Evolutionary conservation across 2,113 vertebrate genomes (phyloP), one percentile per base, ranked within the genome.

Genomic region (Tenebrosternarchus preto): DNA sequence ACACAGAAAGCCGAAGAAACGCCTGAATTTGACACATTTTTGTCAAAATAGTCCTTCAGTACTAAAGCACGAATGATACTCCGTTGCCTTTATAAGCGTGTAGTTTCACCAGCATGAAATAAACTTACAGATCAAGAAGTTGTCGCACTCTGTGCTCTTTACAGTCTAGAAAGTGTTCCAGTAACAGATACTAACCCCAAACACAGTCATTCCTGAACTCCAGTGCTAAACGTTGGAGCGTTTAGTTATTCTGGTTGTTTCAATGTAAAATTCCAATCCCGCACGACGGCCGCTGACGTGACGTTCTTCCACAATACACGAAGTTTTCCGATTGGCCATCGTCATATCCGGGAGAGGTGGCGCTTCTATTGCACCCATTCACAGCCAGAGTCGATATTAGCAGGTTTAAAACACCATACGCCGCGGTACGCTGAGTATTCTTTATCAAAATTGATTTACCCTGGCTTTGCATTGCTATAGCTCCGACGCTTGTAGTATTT

Each of bases 311-410:
- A 87, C 90, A 59, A 89, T 88, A 88, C 90, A 92, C 85, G 87
- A 85, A 78, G 92, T 86, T 61, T 84, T 89, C 72, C 85, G 85
- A 95, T 95, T 95, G 94, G 94, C 17, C 50, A 15, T 56, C 85
- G 91, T 92, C 94, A 93, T 90, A 88, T 90, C 92, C 92, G 90
- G 90, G 33, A 77, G 36, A 91, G 95, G 94, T 89, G 94, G 93
- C 82, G 90, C 90, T 92, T 93, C 88, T 88, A 86, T 86, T 83
- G 87, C 91, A 90, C 89, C 93, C 92, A 89, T 94, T 94, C 93
- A 91, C 86, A 88, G 84, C 85, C 88, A 85, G 74, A 60, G 67
- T 25, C 15, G 11, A 27, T 9, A 0, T 15, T 67, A 20, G n/a
- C 8, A 7, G 4, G 24, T 50, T 25, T 15, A 15, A 50, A 50